These are phyloP conservation scores for Lycaon pictus DNA, from an alignment of 2,113 vertebrate species.

Conservation along the genomic window DNA sequence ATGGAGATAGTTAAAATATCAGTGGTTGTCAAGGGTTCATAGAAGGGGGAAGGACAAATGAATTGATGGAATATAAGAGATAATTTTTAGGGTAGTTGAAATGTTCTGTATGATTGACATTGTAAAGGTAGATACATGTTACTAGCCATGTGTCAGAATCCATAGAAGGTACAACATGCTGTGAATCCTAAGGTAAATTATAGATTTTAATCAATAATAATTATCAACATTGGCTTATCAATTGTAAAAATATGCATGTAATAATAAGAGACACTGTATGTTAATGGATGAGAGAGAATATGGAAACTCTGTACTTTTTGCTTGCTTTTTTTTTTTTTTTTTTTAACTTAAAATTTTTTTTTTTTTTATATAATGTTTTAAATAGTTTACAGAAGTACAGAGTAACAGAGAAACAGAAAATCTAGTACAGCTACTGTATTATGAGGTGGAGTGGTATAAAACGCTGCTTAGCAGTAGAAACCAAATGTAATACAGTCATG, in stretches of 20 bases:
- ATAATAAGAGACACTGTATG: neutral
- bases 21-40: neutral
- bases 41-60: neutral
- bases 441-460: neutral
- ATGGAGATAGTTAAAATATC: neutral
- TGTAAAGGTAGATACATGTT: neutral
- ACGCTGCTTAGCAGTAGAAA: neutral
- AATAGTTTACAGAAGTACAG: neutral
- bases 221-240: neutral
- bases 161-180: neutral
- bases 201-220: neutral
- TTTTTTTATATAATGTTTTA: too few species aligned
- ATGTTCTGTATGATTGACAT: neutral
- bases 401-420: neutral
- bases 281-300: neutral
- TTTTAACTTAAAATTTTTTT: neutral
- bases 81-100: neutral
- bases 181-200: neutral
- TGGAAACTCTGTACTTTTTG: neutral
- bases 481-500: fast-evolving
- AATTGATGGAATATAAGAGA: too few species aligned
- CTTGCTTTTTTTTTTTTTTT: neutral
- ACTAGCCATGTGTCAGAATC: neutral
- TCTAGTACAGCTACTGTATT: fast-evolving
- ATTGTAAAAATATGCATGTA: neutral